phyloP scores from a whole-genome alignment of 2,888 invertebrate genomes.

The Sminthurides aquaticus region DNA sequence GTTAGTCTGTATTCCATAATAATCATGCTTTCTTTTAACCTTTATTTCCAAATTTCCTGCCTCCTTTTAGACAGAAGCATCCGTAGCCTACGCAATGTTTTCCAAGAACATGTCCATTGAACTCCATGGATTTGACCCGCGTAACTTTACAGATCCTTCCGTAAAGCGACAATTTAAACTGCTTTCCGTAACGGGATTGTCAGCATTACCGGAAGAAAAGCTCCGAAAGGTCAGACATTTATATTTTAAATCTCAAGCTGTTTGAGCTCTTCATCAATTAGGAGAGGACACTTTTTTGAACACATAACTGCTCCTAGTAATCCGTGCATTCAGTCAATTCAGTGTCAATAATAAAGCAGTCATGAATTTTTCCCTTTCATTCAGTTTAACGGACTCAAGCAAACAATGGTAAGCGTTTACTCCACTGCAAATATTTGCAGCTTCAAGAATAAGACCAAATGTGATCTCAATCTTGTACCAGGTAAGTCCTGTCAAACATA shows the following conservation, averaged over 20 bases:
- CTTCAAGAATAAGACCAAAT: conserved; percentile 45
- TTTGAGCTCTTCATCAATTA: background rate
- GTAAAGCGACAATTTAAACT: conserved; percentile 62
- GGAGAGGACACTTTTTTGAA: too few species aligned
- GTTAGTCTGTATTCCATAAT: too few species aligned
- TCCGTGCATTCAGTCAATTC: too few species aligned
- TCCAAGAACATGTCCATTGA: conserved; percentile 67
- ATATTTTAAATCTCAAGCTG: background rate
- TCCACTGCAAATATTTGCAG: conserved; percentile 65
- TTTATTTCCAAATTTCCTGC: too few species aligned
- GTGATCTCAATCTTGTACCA: conserved; percentile 49
- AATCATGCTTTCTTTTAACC: too few species aligned
- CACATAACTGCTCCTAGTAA: too few species aligned
- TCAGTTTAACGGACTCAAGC: conserved; percentile 45
- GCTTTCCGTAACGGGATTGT: conserved; percentile 62
- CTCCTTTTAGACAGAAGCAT: conserved; percentile 24
- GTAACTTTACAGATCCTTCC: conserved; percentile 60
- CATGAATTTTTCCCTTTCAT: conserved; percentile 14
- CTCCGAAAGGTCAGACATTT: conserved; percentile 58
- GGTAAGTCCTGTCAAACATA: conserved; percentile 44
- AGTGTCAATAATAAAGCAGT: too few species aligned
- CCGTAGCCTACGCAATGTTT: conserved; percentile 52
- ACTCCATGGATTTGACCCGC: conserved; percentile 56
- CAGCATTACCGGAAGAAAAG: conserved; percentile 65
- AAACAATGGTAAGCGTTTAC: conserved; percentile 72